Base-by-base conservation (phyloP, 2,797 vertebrate species). In the Hyperoplus lanceolatus region DNA sequence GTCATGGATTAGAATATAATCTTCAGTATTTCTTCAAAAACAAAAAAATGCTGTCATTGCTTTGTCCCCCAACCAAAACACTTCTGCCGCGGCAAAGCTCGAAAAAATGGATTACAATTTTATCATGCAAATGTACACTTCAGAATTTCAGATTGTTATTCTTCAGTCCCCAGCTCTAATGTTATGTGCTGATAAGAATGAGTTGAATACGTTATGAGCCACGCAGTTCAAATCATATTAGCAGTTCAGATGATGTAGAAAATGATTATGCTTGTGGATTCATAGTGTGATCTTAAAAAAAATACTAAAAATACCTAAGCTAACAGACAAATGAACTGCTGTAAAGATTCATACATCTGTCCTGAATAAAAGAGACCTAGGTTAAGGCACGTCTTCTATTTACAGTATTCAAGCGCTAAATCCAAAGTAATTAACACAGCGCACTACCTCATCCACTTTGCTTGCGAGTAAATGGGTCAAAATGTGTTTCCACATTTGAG, bases 401-500 rank as follows among this genome's bases (percentile, higher is more conserved):
- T 69, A 75, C 15, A 51, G 56, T 57, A 48, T 80, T 77, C 8
- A 75, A n/a, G 62, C 11, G 14, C 39, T 53, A 63, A 45, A 12
- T 84, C 73, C 77, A 85, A 90, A 79, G 60, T 16, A 53, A 57
- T 63, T 29, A 14, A 38, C 13, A 48, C 69, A 64, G 63, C 82
- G 8, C 59, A 73, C 81, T 61, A 86, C 73, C 62, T 90, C 82
- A 82, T 81, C 56, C 43, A 45, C 49, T 6, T 57, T 63, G 38
- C 58, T 73, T 75, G 59, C 68, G 18, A 72, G 60, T 54, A 91
- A 91, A 2, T 84, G 68, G 89, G 81, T 90, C 79, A 89, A 65
- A 84, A 82, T 70, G 65, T 75, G 63, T 82, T 88, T 79, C 77
- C 57, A 82, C 71, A 66, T 74, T 70, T 57, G 73, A 80, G 55